Percentiles rank a stretch among this genome's conserved stretches.
Conservation (phyloP, 2,888 invertebrate genomes). For the Polietes domitor region DNA sequence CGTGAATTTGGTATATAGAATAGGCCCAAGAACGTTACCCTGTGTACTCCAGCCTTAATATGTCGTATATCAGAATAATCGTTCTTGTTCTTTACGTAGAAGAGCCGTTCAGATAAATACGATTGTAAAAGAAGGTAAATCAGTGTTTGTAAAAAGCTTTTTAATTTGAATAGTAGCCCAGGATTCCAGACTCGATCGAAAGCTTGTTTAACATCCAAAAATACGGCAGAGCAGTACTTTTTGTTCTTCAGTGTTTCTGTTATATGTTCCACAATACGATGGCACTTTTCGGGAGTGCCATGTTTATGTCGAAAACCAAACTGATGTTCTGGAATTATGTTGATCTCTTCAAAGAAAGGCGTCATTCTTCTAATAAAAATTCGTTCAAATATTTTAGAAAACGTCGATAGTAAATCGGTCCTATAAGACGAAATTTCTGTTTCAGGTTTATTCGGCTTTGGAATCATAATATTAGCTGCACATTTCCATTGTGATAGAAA, state of each 20-base stretch:
- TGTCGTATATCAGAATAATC: constrained; percentile 13
- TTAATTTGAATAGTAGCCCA: constrained; percentile 32
- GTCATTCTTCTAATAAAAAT: too few relatives aligned
- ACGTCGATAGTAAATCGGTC: too few relatives aligned
- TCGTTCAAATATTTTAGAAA: too few relatives aligned
- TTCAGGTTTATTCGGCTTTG: too few relatives aligned
- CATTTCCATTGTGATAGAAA: too few relatives aligned
- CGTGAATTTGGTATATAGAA: constrained; percentile 24
- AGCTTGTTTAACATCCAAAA: constrained; percentile 42
- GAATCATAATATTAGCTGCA: too few relatives aligned
- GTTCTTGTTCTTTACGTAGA: constrained; percentile 15
- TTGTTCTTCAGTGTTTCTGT: constrained; percentile 27
- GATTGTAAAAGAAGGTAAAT: background rate
- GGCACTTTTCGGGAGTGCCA: background rate
- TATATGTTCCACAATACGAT: constrained; percentile 18
- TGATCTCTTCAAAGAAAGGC: too few relatives aligned
- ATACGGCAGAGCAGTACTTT: constrained; percentile 27
- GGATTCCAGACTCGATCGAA: too few relatives aligned
- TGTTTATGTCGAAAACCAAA: background rate
- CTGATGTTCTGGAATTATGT: background rate
- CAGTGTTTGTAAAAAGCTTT: background rate
- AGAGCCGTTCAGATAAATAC: background rate
- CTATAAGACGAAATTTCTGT: too few relatives aligned
- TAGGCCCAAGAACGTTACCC: constrained; percentile 9
- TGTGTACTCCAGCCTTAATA: constrained; percentile 35